Percentiles rank a stretch among this genome's conserved stretches.
These are phyloP conservation scores for Catharus bicknelli DNA, from an alignment of 2,113 vertebrate species.

Conservation along the genomic window DNA sequence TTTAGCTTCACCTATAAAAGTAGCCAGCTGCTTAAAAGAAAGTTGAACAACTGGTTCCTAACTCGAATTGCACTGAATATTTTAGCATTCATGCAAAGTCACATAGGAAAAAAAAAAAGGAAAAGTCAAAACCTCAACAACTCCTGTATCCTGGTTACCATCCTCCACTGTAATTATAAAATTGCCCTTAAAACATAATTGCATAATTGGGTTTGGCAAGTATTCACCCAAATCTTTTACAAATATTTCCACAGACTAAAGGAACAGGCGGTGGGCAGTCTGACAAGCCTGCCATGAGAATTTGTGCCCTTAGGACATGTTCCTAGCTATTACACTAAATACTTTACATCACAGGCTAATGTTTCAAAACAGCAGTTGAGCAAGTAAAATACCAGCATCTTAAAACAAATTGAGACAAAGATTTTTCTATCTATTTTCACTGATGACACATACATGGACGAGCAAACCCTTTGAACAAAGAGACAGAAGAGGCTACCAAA, in stretches of 20 bases:
- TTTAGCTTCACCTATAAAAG: neutral
- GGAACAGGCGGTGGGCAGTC: conserved; percentile 16
- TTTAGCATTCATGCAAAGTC: conserved; percentile 14
- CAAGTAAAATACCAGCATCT: neutral
- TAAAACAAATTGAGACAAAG: neutral
- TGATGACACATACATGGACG: neutral
- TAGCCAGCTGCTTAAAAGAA: neutral
- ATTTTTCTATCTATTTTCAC: neutral
- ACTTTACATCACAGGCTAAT: neutral
- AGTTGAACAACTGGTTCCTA: conserved; percentile 41
- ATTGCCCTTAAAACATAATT: conserved; percentile 68
- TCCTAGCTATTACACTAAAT: conserved; percentile 28
- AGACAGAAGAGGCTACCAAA: neutral
- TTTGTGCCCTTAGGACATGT: neutral
- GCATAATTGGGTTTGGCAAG: conserved; percentile 51
- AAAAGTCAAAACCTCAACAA: conserved; percentile 30
- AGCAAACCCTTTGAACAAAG: neutral
- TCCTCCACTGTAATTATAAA: conserved; percentile 59
- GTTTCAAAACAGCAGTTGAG: conserved; percentile 56
- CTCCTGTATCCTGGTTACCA: conserved; percentile 59
- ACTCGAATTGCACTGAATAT: neutral
- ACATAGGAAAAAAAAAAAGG: neutral
- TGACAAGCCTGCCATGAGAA: conserved; percentile 23
- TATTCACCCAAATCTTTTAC: conserved; percentile 28
- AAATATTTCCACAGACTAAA: conserved; percentile 40